Conservation (phyloP, 2,113 vertebrate genomes). For the Chaenogobius annularis region DNA sequence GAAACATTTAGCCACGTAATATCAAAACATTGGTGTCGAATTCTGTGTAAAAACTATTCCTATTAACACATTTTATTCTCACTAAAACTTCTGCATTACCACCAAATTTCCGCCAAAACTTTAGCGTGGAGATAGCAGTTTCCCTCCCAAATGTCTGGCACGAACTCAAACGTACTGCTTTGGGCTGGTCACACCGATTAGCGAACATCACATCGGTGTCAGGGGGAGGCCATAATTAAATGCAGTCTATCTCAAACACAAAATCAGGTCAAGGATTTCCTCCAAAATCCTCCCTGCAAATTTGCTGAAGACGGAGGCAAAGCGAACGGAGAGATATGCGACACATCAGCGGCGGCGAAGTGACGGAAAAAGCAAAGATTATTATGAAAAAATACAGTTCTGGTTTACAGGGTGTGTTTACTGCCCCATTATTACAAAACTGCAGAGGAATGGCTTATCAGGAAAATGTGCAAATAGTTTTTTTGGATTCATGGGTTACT, state of each 20-base stretch:
- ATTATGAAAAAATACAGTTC: slow-evolving; percentile 1
- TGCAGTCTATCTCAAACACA: slow-evolving; percentile 20
- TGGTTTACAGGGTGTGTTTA: slow-evolving; percentile 14
- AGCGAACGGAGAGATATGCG: slow-evolving; percentile 11
- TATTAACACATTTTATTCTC: not conserved
- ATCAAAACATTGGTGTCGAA: no score
- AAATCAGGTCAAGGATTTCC: slow-evolving; percentile 43
- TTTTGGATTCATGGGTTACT: not conserved
- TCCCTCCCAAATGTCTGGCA: not conserved
- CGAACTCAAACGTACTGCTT: slow-evolving; percentile 11
- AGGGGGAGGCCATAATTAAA: slow-evolving; percentile 26
- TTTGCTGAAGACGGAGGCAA: slow-evolving; percentile 1
- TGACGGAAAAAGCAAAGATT: slow-evolving; percentile 19
- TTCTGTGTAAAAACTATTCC: no score
- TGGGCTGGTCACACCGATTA: slow-evolving; percentile 26
- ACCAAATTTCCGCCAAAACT: not conserved
- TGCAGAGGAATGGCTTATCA: not conserved
- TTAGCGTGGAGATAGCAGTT: not conserved
- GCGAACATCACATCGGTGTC: slow-evolving; percentile 17
- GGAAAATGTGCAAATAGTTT: not conserved
- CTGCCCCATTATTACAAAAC: not conserved
- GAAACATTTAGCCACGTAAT: no score
- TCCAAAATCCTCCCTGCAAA: slow-evolving; percentile 16
- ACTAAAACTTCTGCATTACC: not conserved
- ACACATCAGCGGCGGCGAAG: slow-evolving; percentile 24